Percentiles rank a stretch among this genome's conserved stretches.
Conservation (phyloP, 2,797 vertebrate genomes). For the Geotria australis region DNA sequence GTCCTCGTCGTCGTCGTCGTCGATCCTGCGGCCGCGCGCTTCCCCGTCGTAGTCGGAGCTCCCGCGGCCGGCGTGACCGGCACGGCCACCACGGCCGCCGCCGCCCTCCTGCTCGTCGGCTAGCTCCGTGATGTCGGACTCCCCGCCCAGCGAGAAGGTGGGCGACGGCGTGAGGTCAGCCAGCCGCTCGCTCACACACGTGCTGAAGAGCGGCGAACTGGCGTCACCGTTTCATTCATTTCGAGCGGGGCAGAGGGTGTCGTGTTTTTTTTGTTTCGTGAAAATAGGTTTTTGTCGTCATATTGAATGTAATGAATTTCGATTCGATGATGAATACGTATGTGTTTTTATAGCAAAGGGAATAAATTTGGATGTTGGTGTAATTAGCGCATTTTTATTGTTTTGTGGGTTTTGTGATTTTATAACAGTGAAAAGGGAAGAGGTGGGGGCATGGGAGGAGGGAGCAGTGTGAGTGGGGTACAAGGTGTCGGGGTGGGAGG, state of each 20-base stretch:
- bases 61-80: background rate
- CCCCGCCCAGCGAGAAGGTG: constrained; percentile 71
- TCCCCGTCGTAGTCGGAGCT: background rate
- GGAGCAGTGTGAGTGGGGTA: too few species aligned
- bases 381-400: too few species aligned
- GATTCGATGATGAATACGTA: too few species aligned
- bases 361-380: too few species aligned
- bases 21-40: background rate
- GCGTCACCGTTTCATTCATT: constrained; percentile 22
- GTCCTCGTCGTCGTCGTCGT: constrained; percentile 68
- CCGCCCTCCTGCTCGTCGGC: constrained; percentile 57
- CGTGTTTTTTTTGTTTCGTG: background rate
- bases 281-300: background rate
- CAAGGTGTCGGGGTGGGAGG: too few species aligned
- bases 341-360: too few species aligned
- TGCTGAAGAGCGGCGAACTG: constrained; percentile 96
- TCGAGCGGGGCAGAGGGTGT: background rate
- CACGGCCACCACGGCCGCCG: background rate
- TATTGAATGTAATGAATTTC: too few species aligned
- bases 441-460: too few species aligned
- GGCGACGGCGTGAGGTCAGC: constrained; percentile 90
- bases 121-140: constrained; percentile 94
- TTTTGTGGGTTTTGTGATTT: too few species aligned
- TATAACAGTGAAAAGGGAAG: too few species aligned
- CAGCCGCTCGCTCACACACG: constrained; percentile 88